Evolutionary conservation across 1,140 invertebrate genomes (phyloP).

Genomic region (Magallana angulata): DNA sequence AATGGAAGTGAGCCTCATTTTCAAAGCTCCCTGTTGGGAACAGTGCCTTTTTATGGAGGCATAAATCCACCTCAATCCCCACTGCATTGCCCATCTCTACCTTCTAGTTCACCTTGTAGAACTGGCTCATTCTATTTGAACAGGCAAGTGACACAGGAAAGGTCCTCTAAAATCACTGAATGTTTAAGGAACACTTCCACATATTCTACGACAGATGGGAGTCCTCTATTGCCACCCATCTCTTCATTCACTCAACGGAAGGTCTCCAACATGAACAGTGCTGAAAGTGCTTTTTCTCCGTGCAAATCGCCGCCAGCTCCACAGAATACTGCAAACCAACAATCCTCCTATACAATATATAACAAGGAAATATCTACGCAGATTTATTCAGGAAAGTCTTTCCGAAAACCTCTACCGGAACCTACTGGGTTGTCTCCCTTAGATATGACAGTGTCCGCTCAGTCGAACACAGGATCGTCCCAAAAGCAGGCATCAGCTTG

Average conservation of each 20-base stretch:
- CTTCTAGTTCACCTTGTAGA: background rate
- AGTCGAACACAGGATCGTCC: background rate
- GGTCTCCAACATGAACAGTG: background rate
- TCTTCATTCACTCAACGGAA: background rate
- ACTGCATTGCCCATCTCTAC: background rate
- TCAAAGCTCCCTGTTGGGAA: background rate
- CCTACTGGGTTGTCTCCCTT: background rate
- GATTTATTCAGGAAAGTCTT: background rate
- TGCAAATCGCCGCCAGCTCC: background rate
- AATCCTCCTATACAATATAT: background rate
- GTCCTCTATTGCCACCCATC: constrained; percentile 4
- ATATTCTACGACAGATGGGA: background rate
- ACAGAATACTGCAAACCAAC: background rate
- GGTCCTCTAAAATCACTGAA: background rate
- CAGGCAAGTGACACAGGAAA: background rate
- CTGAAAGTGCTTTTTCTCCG: background rate
- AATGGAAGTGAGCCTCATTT: background rate
- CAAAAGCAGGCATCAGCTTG: background rate
- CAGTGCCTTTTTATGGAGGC: background rate
- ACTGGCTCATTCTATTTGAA: background rate
- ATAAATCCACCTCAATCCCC: background rate
- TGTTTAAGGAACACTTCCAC: background rate
- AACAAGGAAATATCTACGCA: background rate
- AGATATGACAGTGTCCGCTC: background rate
- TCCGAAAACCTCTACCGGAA: background rate